These are phyloP conservation scores for Bellardia pandia DNA, from an alignment of 2,888 invertebrate genomes.

Conservation along the genomic window DNA sequence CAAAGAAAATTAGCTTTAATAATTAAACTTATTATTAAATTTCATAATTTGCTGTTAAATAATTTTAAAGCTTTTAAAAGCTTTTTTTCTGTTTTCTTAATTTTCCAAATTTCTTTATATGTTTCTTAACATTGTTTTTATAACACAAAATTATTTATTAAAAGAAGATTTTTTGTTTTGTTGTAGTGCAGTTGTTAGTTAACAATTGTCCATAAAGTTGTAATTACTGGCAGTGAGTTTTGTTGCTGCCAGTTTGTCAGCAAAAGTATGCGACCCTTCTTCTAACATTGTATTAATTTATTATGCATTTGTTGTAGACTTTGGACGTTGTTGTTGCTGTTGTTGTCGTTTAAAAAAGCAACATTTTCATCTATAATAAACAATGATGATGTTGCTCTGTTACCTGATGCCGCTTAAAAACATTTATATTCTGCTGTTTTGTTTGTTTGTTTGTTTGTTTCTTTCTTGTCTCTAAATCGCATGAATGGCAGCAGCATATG, in stretches of 20 bases:
- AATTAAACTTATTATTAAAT: no score
- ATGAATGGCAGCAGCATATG: slow-evolving; percentile 53
- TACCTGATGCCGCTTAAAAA: slow-evolving; percentile 40
- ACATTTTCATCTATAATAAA: slow-evolving; percentile 67
- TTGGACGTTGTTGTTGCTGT: slow-evolving; percentile 15
- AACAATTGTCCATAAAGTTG: background rate
- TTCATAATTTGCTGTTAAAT: no score
- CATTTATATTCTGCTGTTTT: slow-evolving; percentile 48
- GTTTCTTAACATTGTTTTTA: no score
- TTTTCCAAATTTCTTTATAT: no score
- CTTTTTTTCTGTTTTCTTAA: no score
- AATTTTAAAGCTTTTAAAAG: no score
- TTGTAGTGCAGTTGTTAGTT: no score
- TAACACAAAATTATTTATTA: no score
- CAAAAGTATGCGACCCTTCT: slow-evolving; percentile 48
- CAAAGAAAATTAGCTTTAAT: no score
- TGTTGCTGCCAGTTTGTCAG: background rate
- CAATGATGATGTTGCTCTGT: slow-evolving; percentile 53
- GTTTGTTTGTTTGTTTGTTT: background rate
- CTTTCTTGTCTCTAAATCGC: slow-evolving; percentile 39
- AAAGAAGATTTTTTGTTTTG: background rate
- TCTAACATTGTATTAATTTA: slow-evolving; percentile 66
- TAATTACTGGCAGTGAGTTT: background rate
- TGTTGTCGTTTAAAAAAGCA: slow-evolving; percentile 55
- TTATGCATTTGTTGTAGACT: slow-evolving; percentile 58